Conservation (phyloP, 2,113 vertebrate species). For the Phrynosoma platyrhinos region DNA sequence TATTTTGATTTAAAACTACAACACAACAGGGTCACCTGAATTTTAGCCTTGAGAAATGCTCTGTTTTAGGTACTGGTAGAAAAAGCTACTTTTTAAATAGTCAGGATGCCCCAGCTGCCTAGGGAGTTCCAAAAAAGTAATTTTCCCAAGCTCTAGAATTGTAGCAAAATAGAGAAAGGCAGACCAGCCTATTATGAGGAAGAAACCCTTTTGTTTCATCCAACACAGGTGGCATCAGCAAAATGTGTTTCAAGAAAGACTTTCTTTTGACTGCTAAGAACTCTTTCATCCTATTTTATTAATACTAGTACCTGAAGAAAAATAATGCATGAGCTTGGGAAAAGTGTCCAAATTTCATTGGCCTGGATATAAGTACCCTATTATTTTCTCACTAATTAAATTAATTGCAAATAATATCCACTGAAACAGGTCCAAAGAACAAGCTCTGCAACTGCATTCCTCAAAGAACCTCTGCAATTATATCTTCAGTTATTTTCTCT, state of each 20-base stretch:
- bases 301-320: background rate
- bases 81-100: too few relatives aligned
- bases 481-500: background rate
- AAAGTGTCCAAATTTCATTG: background rate
- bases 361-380: background rate
- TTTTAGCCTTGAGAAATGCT: background rate
- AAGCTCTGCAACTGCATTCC: background rate
- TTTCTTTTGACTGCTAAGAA: background rate
- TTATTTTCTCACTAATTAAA: slow-evolving; percentile 42
- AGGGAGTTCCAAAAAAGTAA: too few relatives aligned
- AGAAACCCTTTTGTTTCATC: background rate
- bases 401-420: slow-evolving; percentile 9
- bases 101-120: too few relatives aligned
- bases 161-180: background rate
- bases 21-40: background rate
- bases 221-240: background rate
- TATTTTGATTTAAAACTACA: background rate
- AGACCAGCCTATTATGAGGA: background rate
- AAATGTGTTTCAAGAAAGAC: background rate
- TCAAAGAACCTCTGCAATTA: background rate
- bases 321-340: slow-evolving; percentile 11
- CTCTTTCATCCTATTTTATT: background rate
- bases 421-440: slow-evolving; percentile 14
- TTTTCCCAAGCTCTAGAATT: background rate
- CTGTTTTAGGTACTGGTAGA: background rate